Base-by-base conservation (phyloP, 2,113 vertebrate species). In the Ptychochromis oligacanthus region DNA sequence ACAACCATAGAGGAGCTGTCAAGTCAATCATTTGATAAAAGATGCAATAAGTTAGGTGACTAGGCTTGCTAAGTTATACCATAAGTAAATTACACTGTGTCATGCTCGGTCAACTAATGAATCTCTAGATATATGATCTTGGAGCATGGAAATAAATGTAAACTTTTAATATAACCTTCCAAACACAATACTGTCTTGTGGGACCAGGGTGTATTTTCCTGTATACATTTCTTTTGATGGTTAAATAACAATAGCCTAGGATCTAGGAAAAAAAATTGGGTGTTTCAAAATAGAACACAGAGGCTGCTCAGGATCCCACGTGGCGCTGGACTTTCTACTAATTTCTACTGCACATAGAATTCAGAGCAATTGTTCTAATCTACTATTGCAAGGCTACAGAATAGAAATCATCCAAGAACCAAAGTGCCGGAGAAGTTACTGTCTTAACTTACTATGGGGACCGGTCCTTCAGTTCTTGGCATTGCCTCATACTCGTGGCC, bases 1-100 rank as follows among this genome's bases (percentile, higher is more conserved):
- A 26, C 20, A 79, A 60, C 43, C 60, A 74, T 43, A 65, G 20
- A 77, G 26, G 12, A 55, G 61, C 36, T 64, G 82, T 61, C 81
- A 75, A 26, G 59, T 75, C 46, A 60, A 15, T 78, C 18, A 56
- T 56, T 59, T 80, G 40, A 84, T 81, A 38, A 62, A 65, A 36
- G 0, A 54, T 31, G 0, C 46, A n/a, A 28, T 40, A 8, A 46
- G 72, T 75, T 12, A 43, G 34, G 34, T 70, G 75, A 83, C 52
- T 56, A 77, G 72, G 65, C 61, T 36, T 52, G 15, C 6, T 52
- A 52, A 52, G 7, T 36, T 52, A 6, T 52, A 11, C 20, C 38
- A 67, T 67, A 67, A 46, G 3, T 74, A 61, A 62, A 52, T 54
- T 55, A 34, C 22, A 4, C 4, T 46, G 17, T 61, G 46, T 74